These are phyloP conservation scores for Megalonaias nervosa DNA, from an alignment of 1,140 invertebrate genomes.

Conservation along the genomic window DNA sequence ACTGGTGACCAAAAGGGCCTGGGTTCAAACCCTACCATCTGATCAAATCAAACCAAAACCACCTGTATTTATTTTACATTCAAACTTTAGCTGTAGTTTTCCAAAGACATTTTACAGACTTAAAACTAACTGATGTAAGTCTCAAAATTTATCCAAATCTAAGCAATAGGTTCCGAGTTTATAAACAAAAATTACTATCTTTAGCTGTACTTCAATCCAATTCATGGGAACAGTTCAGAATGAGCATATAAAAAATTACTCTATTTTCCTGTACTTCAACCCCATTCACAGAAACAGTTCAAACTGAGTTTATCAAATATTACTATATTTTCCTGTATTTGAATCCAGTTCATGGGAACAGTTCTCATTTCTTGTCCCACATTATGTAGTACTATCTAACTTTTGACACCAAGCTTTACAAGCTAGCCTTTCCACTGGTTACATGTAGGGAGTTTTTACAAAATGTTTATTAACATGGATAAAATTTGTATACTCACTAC, in stretches of 20 bases:
- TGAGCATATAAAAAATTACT: neutral
- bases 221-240: neutral
- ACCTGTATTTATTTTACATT: too few species aligned
- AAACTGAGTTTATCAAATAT: neutral
- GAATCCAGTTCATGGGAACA: neutral
- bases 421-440: neutral
- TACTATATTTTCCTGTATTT: too few species aligned
- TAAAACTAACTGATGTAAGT: too few species aligned
- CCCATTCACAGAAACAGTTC: neutral
- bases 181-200: neutral
- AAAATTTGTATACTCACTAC: conserved; percentile 62
- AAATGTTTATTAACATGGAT: neutral
- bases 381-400: neutral
- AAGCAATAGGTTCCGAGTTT: conserved; percentile 1
- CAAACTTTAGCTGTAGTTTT: too few species aligned
- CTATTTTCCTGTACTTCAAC: neutral
- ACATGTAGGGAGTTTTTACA: too few species aligned
- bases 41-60: too few species aligned
- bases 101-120: too few species aligned
- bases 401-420: neutral
- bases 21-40: too few species aligned
- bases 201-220: neutral
- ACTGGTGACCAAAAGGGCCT: too few species aligned
- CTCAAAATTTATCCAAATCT: too few species aligned
- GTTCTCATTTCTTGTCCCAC: neutral